Evolutionary conservation across 1,140 invertebrate species (phyloP), one percentile per base, ranked within the genome.

Genomic region (Kradibia gibbosae): DNA sequence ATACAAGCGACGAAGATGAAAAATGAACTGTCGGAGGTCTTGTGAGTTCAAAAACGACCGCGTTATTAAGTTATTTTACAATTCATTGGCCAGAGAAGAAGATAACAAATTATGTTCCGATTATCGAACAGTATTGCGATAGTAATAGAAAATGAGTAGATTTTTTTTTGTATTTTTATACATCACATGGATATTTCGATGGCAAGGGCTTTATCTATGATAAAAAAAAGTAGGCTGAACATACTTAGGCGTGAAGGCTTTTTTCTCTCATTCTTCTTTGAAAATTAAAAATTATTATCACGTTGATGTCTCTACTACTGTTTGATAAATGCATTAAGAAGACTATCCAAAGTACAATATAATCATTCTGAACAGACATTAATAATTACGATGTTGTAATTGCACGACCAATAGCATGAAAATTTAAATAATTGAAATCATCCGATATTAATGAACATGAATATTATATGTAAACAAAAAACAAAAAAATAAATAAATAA

Each of bases 1-100:
- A 90, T 57, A 86, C 84, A 8, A 88, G 86, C 39, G 90, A 90
- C 1, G 88, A 90, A 20, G 89, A 90, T 28, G 80, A 83, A 67
- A 48, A 78, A 31, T 36, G 28, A 55, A 45, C 28, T 3, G 17
- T 42, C 22, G 1, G 39, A n/a, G 15, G 4, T 8, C 22, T 39
- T 36, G 2, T 28, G 53, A 39, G 62, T 28, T 28, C 17, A 48
- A 39, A 25, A 60, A 57, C 22, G 34, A 57, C 50, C 20, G 42
- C 42, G 39, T 1, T 53, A 70, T 42, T 53, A 72, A n/a, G 72
- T 79, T 55, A 72, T 71, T 79, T 42, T 72, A 60, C 31, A 20
- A 42, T 45, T 48, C 31, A 67, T 72, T 80, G 25, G 31, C 36
- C 0, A 42, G 11, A 25, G 34, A 75, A 60, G 65, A 55, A 73